A percentile compares a stretch with the other conserved stretches of the same genome.
Evolutionary conservation across 1,140 invertebrate species (phyloP).

Genomic region (Batillaria attramentaria): DNA sequence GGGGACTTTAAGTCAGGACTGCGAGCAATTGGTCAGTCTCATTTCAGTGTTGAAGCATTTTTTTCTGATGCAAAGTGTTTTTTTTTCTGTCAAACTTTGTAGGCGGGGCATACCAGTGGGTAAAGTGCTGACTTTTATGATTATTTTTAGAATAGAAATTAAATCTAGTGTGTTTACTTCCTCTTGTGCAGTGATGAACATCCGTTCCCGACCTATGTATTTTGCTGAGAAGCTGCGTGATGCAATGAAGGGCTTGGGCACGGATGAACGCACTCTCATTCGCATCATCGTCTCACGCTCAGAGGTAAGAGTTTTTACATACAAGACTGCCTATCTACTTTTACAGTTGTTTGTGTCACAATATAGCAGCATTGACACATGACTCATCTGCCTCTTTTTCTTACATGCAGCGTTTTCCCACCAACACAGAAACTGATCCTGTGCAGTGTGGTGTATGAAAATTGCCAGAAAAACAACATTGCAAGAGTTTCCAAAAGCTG

Average conservation of each 20-base stretch:
- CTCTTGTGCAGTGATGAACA: conserved; percentile 58
- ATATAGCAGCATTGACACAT: too few species aligned
- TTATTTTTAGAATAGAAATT: too few species aligned
- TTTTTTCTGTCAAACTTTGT: not conserved
- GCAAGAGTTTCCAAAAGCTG: too few species aligned
- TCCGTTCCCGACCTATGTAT: conserved; percentile 87
- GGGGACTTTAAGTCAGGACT: conserved; percentile 61
- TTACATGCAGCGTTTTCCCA: too few species aligned
- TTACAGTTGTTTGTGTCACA: too few species aligned
- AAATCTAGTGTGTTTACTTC: conserved; percentile 30
- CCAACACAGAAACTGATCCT: too few species aligned
- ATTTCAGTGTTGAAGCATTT: not conserved
- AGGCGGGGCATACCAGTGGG: too few species aligned
- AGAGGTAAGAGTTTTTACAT: conserved; percentile 78
- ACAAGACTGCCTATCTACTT: too few species aligned
- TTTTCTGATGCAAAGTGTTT: not conserved
- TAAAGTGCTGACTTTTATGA: too few species aligned
- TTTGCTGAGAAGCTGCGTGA: conserved; percentile 92
- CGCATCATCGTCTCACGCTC: conserved; percentile 90
- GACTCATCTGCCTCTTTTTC: too few species aligned
- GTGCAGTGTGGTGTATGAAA: too few species aligned
- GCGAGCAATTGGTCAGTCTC: conserved; percentile 59
- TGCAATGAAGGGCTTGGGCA: conserved; percentile 89
- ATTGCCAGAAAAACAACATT: too few species aligned
- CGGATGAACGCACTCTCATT: conserved; percentile 90